Evolutionary conservation across 1,140 invertebrate species (phyloP).

Genomic region (Diuraphis noxia): DNA sequence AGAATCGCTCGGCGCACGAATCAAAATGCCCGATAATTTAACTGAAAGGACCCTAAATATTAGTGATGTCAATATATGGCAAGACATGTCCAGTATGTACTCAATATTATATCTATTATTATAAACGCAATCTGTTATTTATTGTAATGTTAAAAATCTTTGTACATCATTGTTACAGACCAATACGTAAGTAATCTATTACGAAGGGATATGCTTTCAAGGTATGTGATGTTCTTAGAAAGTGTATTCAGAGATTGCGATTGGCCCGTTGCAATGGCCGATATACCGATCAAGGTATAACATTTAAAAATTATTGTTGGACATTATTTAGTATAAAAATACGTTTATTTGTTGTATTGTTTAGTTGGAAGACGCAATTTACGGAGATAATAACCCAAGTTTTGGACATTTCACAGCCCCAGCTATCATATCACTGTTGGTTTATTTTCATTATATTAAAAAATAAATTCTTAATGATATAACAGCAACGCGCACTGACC

Average conservation of each 20-base stretch:
- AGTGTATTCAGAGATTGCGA: constrained; percentile 58
- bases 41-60: constrained; percentile 63
- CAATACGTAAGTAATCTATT: constrained; percentile 58
- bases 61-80: constrained; percentile 68
- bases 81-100: constrained; percentile 73
- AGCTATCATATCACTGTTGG: constrained; percentile 58
- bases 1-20: constrained; percentile 64
- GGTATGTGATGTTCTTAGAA: constrained; percentile 57
- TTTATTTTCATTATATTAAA: constrained; percentile 18
- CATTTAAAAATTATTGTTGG: neutral
- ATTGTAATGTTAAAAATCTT: neutral
- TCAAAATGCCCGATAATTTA: constrained; percentile 63
- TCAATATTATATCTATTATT: neutral
- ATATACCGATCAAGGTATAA: constrained; percentile 58
- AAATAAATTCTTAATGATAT: neutral
- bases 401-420: constrained; percentile 58
- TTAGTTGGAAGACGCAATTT: constrained; percentile 58
- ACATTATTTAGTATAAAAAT: neutral
- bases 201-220: constrained; percentile 57
- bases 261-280: constrained; percentile 56
- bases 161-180: constrained; percentile 55
- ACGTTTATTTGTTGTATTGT: constrained; percentile 5
- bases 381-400: constrained; percentile 58
- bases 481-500: too few relatives aligned
- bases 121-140: neutral